These are phyloP conservation scores for Diprion similis DNA, from an alignment of 1,140 invertebrate species.

Conservation along the genomic window DNA sequence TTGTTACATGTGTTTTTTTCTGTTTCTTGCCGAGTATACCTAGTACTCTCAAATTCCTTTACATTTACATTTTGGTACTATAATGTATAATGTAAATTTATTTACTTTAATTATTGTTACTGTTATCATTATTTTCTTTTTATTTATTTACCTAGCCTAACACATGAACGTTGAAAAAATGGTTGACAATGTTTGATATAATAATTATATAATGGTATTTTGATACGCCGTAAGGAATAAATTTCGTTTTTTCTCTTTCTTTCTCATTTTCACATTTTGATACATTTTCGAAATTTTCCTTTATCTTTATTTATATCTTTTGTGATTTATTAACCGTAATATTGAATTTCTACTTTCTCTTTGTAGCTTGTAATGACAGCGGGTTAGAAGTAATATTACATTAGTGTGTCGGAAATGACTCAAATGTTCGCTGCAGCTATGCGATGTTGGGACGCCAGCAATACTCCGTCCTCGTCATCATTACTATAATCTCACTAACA, in stretches of 20 bases:
- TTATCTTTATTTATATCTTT: neutral
- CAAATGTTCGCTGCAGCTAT: too few relatives aligned
- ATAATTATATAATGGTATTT: constrained; percentile 1
- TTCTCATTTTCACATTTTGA: neutral
- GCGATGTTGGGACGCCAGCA: too few relatives aligned
- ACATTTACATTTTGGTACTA: constrained; percentile 1
- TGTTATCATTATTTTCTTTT: constrained; percentile 16
- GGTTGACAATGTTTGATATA: constrained; percentile 40
- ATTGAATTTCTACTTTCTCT: neutral
- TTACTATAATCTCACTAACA: too few relatives aligned
- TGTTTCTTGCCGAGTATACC: too few relatives aligned
- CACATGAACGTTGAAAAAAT: constrained; percentile 44
- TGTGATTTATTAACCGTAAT: too few relatives aligned
- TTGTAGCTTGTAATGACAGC: neutral
- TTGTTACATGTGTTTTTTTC: too few relatives aligned
- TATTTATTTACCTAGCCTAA: constrained; percentile 37
- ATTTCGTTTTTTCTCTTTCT: neutral
- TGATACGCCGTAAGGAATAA: neutral
- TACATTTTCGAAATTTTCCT: neutral
- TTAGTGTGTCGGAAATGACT: too few relatives aligned
- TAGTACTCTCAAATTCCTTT: neutral
- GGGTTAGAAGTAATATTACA: too few relatives aligned
- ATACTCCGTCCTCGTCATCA: too few relatives aligned
- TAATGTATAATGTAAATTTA: neutral
- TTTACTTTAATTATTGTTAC: neutral